Evolutionary conservation across 1,140 invertebrate species (phyloP).

Genomic region (Bombus pascuorum): DNA sequence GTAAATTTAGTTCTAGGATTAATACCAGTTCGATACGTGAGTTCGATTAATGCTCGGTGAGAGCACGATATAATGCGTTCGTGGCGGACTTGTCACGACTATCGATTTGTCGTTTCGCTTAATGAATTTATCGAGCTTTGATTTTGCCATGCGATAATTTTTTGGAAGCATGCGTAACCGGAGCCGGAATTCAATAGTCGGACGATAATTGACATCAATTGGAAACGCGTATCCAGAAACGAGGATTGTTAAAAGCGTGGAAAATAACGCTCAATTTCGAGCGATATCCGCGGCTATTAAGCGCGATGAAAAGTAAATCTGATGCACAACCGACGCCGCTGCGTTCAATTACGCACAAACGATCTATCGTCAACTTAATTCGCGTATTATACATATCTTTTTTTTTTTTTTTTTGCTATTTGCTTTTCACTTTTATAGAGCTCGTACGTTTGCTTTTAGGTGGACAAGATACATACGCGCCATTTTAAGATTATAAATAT

Average conservation of each 20-base stretch:
- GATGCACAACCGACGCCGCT: not conserved
- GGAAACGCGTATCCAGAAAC: not conserved
- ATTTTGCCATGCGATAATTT: slow-evolving; percentile 1
- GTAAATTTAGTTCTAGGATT: not conserved
- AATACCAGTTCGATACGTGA: not conserved
- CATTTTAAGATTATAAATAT: no score
- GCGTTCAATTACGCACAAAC: slow-evolving; percentile 24
- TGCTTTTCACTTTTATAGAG: no score
- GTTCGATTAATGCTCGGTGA: not conserved
- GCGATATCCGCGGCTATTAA: slow-evolving; percentile 15
- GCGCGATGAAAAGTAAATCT: slow-evolving; percentile 32
- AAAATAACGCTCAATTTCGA: slow-evolving; percentile 39
- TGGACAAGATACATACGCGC: no score
- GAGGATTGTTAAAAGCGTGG: slow-evolving; percentile 31
- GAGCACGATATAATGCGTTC: no score
- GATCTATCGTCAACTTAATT: not conserved
- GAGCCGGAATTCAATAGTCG: slow-evolving; percentile 26
- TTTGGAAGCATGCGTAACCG: not conserved
- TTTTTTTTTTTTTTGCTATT: no score
- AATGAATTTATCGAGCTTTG: not conserved
- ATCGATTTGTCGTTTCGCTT: not conserved
- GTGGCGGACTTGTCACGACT: not conserved
- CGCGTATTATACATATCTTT: no score
- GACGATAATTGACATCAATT: slow-evolving; percentile 24
- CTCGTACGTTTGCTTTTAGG: no score